These are phyloP conservation scores for Nasonia oneida DNA, from an alignment of 2,888 invertebrate species.

Conservation along the genomic window DNA sequence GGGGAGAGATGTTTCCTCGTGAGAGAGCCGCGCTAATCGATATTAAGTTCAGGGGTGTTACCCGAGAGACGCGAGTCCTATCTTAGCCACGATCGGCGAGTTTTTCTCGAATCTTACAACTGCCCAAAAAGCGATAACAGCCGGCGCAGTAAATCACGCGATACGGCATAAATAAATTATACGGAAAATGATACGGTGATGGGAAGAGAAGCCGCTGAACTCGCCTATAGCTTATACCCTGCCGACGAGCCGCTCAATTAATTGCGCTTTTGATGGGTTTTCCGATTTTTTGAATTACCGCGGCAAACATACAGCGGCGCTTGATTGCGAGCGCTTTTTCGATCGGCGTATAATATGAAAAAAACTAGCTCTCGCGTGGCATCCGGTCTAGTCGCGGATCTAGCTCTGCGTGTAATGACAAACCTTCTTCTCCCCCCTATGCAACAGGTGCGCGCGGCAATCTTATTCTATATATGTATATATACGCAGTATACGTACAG, in stretches of 20 bases:
- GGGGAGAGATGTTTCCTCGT: background rate
- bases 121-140: background rate
- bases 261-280: slow-evolving; percentile 49
- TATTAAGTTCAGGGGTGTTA: background rate
- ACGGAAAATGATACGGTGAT: slow-evolving; percentile 49
- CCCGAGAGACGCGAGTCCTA: background rate
- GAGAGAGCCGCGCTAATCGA: slow-evolving; percentile 1
- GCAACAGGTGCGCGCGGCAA: background rate
- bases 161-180: slow-evolving; percentile 31
- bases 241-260: slow-evolving; percentile 25
- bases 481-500: too few relatives aligned
- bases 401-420: background rate
- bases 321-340: slow-evolving; percentile 41
- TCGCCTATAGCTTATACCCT: background rate
- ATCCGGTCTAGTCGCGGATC: background rate
- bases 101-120: background rate
- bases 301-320: slow-evolving; percentile 1
- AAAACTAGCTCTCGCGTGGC: background rate
- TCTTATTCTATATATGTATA: background rate
- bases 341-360: background rate
- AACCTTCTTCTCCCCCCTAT: background rate
- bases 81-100: background rate
- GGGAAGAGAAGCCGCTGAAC: slow-evolving; percentile 66
- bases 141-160: too few relatives aligned
- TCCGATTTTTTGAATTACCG: background rate